Base-by-base conservation (phyloP, 2,888 invertebrate species). In the Lypha dubia region DNA sequence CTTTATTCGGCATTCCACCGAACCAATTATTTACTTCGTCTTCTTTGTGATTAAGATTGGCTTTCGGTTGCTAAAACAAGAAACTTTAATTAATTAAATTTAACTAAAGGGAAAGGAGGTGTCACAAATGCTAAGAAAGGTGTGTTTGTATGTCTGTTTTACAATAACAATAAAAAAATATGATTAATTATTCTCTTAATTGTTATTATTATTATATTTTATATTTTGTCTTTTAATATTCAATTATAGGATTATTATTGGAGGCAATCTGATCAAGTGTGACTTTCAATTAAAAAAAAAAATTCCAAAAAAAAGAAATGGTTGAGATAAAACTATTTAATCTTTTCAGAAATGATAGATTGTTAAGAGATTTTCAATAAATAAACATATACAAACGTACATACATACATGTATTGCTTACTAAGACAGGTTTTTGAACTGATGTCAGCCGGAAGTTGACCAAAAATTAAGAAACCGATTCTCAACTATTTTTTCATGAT, bases 141-240 rank as follows among this genome's bases (percentile, higher is more conserved):
- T 1, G n/a, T 3, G 44, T 44, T n/a, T n/a, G n/a, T 17, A 8
- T 46, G 46, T 46, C 5, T n/a, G 15, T 17, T 9, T 46, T 17
- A 8, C 17, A n/a, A n/a, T n/a, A n/a, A n/a, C 8, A 1, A 1
- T 46, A 1, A 8, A 11, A 51, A 56, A 22, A 28, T n/a, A 58
- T 67, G 53, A 74, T 74, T 74, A 63, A 63, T 63, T 63, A 20
- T 15, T 53, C 49, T 13, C 17, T 62, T 41, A n/a, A n/a, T n/a
- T n/a, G n/a, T n/a, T n/a, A n/a, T n/a, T n/a, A 38, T 74, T 62
- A 46, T 60, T 58, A 17, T 38, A 24, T 46, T 49, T 46, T n/a
- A n/a, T n/a, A n/a, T 20, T 17, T 9, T 28, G 24, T 60, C 9
- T n/a, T 5, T 49, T 60, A 28, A 60, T 46, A 41, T 60, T 17